These are phyloP conservation scores for Scopus umbretta DNA, from an alignment of 2,113 vertebrate genomes.

Conservation along the genomic window DNA sequence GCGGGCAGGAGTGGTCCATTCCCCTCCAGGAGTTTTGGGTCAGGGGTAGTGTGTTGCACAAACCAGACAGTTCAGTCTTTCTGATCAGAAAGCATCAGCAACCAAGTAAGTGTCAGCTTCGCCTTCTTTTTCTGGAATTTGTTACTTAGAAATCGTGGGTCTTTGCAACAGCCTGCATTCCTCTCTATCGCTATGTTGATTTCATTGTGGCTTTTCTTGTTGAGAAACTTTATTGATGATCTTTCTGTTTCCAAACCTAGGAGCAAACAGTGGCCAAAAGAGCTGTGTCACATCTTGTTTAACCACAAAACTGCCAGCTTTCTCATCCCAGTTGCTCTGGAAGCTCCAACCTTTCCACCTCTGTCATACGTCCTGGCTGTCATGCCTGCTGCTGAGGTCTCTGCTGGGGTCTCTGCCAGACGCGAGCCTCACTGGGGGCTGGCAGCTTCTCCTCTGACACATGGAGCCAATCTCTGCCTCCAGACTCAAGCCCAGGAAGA, in stretches of 20 bases:
- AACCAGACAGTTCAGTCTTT: not conserved
- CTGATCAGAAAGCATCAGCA: not conserved
- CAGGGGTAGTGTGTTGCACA: not conserved
- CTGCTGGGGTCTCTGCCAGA: not conserved
- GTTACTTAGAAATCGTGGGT: not conserved
- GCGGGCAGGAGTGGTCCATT: not conserved
- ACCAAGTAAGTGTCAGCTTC: not conserved
- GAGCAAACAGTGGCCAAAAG: not conserved
- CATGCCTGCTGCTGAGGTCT: not conserved
- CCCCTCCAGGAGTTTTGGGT: not conserved
- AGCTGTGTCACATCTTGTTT: constrained; percentile 8
- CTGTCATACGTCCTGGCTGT: not conserved
- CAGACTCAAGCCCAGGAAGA: not conserved
- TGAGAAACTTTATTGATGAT: not conserved
- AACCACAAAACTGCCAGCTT: not conserved
- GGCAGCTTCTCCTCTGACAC: not conserved
- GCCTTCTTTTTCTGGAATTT: not conserved
- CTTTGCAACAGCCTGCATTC: not conserved
- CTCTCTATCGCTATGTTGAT: not conserved
- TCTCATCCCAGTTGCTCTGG: not conserved
- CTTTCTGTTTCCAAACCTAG: not conserved
- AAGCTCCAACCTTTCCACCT: not conserved
- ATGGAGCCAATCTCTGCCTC: not conserved
- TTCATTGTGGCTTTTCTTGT: constrained; percentile 22
- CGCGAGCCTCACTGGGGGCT: not conserved